Conservation (phyloP, 2,797 vertebrate species). For the Botia kubotai region DNA sequence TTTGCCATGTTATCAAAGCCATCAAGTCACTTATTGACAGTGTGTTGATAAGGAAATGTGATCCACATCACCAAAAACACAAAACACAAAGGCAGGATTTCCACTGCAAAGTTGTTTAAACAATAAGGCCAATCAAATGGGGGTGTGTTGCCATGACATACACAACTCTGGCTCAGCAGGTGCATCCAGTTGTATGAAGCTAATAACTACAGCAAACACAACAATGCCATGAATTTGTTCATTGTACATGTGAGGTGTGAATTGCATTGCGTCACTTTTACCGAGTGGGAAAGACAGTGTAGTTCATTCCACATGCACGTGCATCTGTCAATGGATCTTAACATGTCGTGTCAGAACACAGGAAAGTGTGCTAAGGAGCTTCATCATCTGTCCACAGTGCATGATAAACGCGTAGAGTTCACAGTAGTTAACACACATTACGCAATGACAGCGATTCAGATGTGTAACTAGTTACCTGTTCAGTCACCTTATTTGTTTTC, state of each 20-base stretch:
- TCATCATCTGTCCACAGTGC: not conserved
- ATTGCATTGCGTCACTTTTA: not conserved
- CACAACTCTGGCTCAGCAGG: slow-evolving; percentile 44
- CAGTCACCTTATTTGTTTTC: not conserved
- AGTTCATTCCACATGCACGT: not conserved
- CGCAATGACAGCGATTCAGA: not conserved
- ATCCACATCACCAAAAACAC: not conserved
- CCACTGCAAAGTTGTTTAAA: slow-evolving; percentile 37
- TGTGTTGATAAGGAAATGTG: slow-evolving; percentile 33
- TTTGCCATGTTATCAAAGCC: slow-evolving; percentile 6
- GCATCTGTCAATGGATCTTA: not conserved
- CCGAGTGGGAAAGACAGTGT: not conserved
- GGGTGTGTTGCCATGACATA: slow-evolving; percentile 38
- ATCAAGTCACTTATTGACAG: slow-evolving; percentile 36
- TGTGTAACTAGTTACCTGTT: not conserved
- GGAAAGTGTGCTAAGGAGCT: not conserved
- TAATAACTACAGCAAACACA: slow-evolving; percentile 17
- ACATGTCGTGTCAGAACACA: not conserved
- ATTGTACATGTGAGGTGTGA: not conserved
- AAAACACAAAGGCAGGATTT: slow-evolving; percentile 37
- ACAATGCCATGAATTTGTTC: not conserved
- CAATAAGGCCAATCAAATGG: slow-evolving; percentile 14
- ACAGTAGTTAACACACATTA: not conserved
- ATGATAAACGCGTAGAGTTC: no score
- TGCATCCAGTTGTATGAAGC: slow-evolving; percentile 41